Conservation (phyloP, 2,797 vertebrate genomes). For the Platyrinchus mystaceus region DNA sequence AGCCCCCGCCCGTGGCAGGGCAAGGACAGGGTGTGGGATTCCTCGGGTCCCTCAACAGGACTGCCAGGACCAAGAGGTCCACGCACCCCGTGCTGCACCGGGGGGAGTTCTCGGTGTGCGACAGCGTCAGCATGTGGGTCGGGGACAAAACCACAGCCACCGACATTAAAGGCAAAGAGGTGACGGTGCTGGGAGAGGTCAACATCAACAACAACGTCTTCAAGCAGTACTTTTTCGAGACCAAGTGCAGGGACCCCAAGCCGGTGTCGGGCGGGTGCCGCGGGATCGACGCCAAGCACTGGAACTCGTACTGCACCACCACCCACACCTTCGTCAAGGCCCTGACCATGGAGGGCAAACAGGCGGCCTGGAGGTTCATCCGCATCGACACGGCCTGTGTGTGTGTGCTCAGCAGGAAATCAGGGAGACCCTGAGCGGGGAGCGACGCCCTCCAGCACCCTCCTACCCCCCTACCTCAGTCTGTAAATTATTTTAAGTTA, state of each 20-base stretch:
- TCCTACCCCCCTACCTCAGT: slow-evolving; percentile 87
- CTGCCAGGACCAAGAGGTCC: slow-evolving; percentile 79
- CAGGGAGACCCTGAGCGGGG: slow-evolving; percentile 77
- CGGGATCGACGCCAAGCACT: slow-evolving; percentile 93
- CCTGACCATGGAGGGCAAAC: slow-evolving; percentile 88
- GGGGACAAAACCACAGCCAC: slow-evolving; percentile 95
- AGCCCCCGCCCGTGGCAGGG: slow-evolving; percentile 77
- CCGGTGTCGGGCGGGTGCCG: slow-evolving; percentile 84
- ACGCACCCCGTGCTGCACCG: slow-evolving; percentile 83
- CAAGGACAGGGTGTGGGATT: slow-evolving; percentile 57
- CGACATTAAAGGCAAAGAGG: slow-evolving; percentile 94
- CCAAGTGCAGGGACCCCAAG: slow-evolving; percentile 85
- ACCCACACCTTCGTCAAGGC: slow-evolving; percentile 97
- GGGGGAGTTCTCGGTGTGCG: slow-evolving; percentile 94
- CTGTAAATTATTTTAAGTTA: slow-evolving; percentile 96
- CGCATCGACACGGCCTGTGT: slow-evolving; percentile 96
- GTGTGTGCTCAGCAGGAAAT: slow-evolving; percentile 95
- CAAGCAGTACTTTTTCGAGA: slow-evolving; percentile 99
- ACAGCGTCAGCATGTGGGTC: slow-evolving; percentile 94
- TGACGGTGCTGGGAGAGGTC: slow-evolving; percentile 91
- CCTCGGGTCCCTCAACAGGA: slow-evolving; percentile 72
- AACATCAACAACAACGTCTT: slow-evolving; percentile 93
- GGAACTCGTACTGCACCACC: slow-evolving; percentile 98
- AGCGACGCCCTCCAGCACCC: neutral
- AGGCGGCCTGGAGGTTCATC: slow-evolving; percentile 95